Base-by-base conservation (phyloP, 2,797 vertebrate species). In the Okamejei kenojei region DNA sequence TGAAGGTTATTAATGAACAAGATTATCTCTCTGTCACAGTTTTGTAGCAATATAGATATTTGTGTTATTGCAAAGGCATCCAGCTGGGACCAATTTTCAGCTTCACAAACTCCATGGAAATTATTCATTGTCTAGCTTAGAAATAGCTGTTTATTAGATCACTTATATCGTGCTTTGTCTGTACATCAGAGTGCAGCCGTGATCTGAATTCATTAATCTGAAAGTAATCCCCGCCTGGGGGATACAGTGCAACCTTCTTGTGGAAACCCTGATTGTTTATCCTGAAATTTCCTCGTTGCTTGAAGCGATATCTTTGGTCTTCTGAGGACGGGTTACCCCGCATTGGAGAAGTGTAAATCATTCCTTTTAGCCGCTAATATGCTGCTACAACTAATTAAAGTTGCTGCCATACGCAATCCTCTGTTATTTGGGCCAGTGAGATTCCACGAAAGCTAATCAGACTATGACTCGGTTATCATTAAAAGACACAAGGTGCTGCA, bases 11-110 rank as follows among this genome's bases (percentile, higher is more conserved):
- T 91, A 91, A 88, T 88, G 84, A 88, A 68, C 84, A 65, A 68
- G 63, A 88, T 88, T 65, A 88, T 88, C 84, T 88, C 61, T 88
- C 84, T 88, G 84, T 88, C 84, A 88, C 84, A 68, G 84, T 88
- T 68, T 68, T 88, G 61, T 88, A 32, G 1, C n/a, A 68, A 88
- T 88, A 88, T 65, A 68, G 84, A 88, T 88, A 88, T 68, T 88
- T 88, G 84, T 88, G 61, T 88, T 88, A 68, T 88, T 88, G 61
- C 61, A 88, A 68, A 88, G n/a, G 61, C 63, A 68, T 32, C 84
- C 84, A 68, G 65, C 63, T 9, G 63, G 84, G 84, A 88, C n/a
- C 63, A 88, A 68, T 88, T 88, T 88, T 68, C 84, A 88, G 84
- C 84, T 68, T 88, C n/a, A 35, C 61, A 88, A 88, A 88, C 63